A percentile compares a stretch with the other conserved stretches of the same genome.
Conservation (phyloP, 2,113 vertebrate genomes). For the Puma concolor region DNA sequence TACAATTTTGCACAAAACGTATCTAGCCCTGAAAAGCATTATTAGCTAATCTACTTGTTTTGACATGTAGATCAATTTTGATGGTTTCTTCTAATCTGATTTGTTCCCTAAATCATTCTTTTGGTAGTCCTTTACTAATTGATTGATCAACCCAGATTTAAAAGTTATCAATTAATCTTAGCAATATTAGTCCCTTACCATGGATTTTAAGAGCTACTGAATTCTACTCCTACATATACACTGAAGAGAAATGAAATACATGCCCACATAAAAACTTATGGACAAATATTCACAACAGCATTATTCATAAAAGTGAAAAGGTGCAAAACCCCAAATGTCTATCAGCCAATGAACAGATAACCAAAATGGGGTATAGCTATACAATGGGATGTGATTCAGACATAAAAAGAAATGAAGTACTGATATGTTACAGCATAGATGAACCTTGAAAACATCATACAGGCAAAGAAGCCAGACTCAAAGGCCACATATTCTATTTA, state of each 20-base stretch:
- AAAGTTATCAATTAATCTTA: neutral
- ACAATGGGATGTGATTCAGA: neutral
- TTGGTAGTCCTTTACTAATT: slow-evolving; percentile 13
- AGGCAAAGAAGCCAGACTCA: neutral
- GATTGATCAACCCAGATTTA: neutral
- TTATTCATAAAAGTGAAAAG: neutral
- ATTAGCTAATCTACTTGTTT: neutral
- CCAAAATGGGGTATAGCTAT: neutral
- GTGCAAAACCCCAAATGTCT: neutral
- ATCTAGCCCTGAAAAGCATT: neutral
- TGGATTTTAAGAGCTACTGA: neutral
- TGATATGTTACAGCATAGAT: neutral
- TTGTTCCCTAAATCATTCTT: neutral
- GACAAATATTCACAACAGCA: neutral
- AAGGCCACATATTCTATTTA: neutral
- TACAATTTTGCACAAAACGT: neutral
- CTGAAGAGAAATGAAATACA: neutral
- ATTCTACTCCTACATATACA: neutral
- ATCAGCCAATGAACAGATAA: neutral
- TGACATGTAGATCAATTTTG: neutral
- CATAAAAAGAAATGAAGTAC: neutral
- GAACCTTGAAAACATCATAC: neutral
- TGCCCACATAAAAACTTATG: neutral
- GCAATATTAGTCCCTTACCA: neutral
- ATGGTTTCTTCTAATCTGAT: neutral